phyloP scores from a whole-genome alignment of 2,888 invertebrate species.

The Laothoe populi region DNA sequence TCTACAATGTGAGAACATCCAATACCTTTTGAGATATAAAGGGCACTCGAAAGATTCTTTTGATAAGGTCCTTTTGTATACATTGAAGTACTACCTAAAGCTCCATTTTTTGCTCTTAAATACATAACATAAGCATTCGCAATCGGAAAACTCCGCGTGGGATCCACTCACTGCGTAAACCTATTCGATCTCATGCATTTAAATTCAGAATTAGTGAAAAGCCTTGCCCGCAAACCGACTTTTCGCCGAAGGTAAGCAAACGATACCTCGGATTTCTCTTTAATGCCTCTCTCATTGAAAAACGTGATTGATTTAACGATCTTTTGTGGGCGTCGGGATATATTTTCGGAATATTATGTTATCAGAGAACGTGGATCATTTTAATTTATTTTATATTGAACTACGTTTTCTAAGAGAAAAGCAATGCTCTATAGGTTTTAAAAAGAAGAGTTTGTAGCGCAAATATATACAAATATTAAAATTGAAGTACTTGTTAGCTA shows the following conservation, averaged over 20 bases:
- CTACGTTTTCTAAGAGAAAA: too few relatives aligned
- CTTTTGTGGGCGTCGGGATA: conserved; percentile 50
- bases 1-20: conserved; percentile 33
- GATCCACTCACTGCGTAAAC: conserved; percentile 72
- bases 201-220: conserved; percentile 83
- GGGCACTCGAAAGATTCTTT: conserved; percentile 56
- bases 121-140: conserved; percentile 78
- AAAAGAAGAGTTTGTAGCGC: too few relatives aligned
- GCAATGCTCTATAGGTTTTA: too few relatives aligned
- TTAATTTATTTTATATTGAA: neutral
- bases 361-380: neutral
- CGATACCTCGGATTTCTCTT: conserved; percentile 61
- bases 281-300: conserved; percentile 70
- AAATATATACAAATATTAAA: too few relatives aligned
- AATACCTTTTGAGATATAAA: neutral
- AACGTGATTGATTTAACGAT: conserved; percentile 76
- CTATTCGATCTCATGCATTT: conserved; percentile 84
- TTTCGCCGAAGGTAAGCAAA: conserved; percentile 72
- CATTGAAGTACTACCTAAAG: conserved; percentile 59
- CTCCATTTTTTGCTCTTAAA: conserved; percentile 74
- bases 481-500: too few relatives aligned
- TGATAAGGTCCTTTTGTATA: conserved; percentile 64
- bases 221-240: conserved; percentile 69
- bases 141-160: conserved; percentile 68
- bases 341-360: neutral